Base-by-base conservation (phyloP, 2,113 vertebrate genomes). In the Zosterops japonicus region DNA sequence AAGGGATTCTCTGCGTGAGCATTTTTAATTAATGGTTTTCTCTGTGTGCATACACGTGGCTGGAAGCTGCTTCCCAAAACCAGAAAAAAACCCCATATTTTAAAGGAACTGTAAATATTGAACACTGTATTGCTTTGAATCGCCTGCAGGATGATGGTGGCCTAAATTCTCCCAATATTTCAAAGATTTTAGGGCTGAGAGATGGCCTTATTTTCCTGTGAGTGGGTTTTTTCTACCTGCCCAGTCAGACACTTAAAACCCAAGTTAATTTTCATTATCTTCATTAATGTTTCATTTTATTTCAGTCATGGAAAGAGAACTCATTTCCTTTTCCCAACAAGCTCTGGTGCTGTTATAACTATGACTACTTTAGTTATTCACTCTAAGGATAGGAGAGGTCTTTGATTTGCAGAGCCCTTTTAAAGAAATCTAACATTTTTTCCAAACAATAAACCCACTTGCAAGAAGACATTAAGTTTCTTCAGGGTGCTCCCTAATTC, bases 1-100 rank as follows among this genome's bases (percentile, higher is more conserved):
- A 94, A 80, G 76, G 42, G n/a, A 29, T 71, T 92, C 70, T 89
- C 93, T 91, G 57, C n/a, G 11, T 83, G 90, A 96, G 78, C 33
- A 33, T 83, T 90, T 94, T 88, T 96, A 95, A 95, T 95, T 88
- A 91, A 93, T 52, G 28, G 61, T 65, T 83, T 61, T 72, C 59
- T 80, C 27, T 12, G 11, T 14, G 70, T 63, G 64, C 44, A 52
- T n/a, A 52, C 36, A 29, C 15, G 16, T 8, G 56, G 53, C 67
- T 68, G 77, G 57, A 36, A 91, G 63, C 50, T 60, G 44, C 31
- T 60, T 78, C 85, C 35, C 67, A 67, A 80, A 82, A 65, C 78
- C 36, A 61, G 8, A 55, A 70, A 89, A 90, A 70, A 59, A 8
- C 6, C 14, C 14, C 8, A 0, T 22, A 3, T 90, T 74, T 56